Percentiles rank a stretch among this genome's conserved stretches.
Evolutionary conservation across 64 coral and sea anemone genomes (phyloP).

Genomic region (Pocillopora verrucosa): DNA sequence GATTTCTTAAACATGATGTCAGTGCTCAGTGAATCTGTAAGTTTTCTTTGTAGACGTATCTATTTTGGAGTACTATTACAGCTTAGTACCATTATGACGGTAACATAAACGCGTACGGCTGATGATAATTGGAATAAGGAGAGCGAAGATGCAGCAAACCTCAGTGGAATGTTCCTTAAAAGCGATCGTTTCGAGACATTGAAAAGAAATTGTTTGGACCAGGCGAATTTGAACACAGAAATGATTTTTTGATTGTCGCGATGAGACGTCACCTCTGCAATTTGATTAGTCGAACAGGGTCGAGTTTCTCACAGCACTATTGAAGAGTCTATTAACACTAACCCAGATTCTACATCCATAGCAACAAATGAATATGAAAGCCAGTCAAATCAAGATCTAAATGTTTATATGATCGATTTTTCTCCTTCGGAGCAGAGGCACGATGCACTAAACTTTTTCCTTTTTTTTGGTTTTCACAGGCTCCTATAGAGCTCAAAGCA

Average conservation of each 20-base stretch:
- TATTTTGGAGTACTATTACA: neutral
- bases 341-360: no score
- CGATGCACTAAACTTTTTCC: neutral
- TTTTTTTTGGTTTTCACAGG: constrained; percentile 23
- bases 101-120: neutral
- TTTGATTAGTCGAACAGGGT: neutral
- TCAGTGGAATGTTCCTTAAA: no score
- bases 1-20: constrained; percentile 86
- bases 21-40: constrained; percentile 68
- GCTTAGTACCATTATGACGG: no score
- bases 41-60: neutral
- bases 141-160: neutral
- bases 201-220: no score
- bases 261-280: no score
- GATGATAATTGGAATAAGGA: neutral
- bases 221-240: no score
- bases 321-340: neutral
- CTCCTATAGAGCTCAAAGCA: constrained; percentile 75
- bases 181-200: no score
- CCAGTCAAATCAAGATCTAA: no score
- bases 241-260: no score
- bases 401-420: no score
- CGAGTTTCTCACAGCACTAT: neutral
- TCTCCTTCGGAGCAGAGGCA: no score
- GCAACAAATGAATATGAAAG: no score